phyloP scores from a whole-genome alignment of 1,140 invertebrate genomes.

The Prorops nasuta region DNA sequence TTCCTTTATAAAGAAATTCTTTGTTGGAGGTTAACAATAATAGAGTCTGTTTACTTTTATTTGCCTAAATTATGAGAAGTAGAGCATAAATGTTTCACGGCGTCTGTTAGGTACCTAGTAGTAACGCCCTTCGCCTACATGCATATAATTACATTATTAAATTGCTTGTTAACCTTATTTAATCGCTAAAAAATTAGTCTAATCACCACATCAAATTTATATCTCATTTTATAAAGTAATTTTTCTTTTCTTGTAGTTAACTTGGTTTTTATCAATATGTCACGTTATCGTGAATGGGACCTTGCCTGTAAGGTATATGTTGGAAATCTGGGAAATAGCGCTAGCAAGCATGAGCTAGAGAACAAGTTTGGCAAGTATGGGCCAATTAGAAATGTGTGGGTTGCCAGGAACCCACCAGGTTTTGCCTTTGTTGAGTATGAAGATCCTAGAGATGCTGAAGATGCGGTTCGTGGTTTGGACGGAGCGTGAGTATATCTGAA shows the following conservation, averaged over 20 bases:
- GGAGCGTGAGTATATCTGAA: slow-evolving; percentile 76
- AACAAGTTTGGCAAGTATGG: slow-evolving; percentile 93
- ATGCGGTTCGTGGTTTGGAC: slow-evolving; percentile 92
- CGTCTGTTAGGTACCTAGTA: too few relatives aligned
- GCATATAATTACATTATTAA: too few relatives aligned
- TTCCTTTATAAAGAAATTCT: too few relatives aligned
- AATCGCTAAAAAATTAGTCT: too few relatives aligned
- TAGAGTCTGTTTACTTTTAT: too few relatives aligned
- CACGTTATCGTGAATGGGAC: slow-evolving; percentile 87
- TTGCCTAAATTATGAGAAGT: too few relatives aligned
- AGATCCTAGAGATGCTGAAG: slow-evolving; percentile 94
- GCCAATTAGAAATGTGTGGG: slow-evolving; percentile 94
- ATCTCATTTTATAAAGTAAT: neutral
- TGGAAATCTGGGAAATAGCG: slow-evolving; percentile 91
- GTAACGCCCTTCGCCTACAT: too few relatives aligned
- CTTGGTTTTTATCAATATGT: too few relatives aligned
- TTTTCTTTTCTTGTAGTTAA: neutral
- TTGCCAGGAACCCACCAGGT: slow-evolving; percentile 89
- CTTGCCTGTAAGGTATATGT: slow-evolving; percentile 97
- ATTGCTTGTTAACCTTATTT: too few relatives aligned
- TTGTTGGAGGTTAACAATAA: too few relatives aligned
- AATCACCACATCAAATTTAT: too few relatives aligned
- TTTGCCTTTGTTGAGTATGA: slow-evolving; percentile 99
- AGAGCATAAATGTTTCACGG: too few relatives aligned
- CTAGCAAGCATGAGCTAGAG: slow-evolving; percentile 89